Conservation (phyloP, 2,113 vertebrate species). For the Gallinago jamesoni region DNA sequence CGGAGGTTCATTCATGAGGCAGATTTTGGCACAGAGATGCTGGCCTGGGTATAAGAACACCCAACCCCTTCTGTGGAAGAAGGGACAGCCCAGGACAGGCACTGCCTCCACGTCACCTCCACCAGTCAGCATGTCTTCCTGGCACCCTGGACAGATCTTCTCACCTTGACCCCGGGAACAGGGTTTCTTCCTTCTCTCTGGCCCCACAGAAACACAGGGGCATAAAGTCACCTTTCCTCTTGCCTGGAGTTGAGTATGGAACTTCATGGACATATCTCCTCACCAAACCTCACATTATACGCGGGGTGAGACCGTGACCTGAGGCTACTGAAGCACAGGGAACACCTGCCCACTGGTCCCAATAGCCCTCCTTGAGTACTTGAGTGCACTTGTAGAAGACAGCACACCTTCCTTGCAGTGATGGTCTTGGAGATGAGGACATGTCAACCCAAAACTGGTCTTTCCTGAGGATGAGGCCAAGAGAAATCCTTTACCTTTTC, state of each 20-base stretch:
- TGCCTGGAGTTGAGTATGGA: not conserved
- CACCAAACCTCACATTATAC: not conserved
- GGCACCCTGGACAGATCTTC: not conserved
- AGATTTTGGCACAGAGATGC: not conserved
- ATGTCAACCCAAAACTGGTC: not conserved
- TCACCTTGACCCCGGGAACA: accelerated
- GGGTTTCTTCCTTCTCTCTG: not conserved
- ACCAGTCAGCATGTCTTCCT: not conserved
- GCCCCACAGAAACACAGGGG: not conserved
- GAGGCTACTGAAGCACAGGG: not conserved
- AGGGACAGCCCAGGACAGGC: not conserved
- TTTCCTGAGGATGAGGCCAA: not conserved
- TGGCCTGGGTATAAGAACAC: not conserved
- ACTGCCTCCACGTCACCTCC: not conserved
- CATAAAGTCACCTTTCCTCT: not conserved
- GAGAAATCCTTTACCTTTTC: not conserved
- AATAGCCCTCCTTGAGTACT: not conserved
- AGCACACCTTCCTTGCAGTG: not conserved
- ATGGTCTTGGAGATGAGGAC: not conserved
- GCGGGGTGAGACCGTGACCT: not conserved
- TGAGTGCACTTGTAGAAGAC: accelerated
- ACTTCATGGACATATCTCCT: accelerated
- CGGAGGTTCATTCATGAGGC: not conserved
- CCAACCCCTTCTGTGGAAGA: not conserved
- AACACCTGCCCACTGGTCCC: accelerated